These are phyloP conservation scores for Pantherophis vulpinus DNA, from an alignment of 2,797 vertebrate species.

Conservation along the genomic window DNA sequence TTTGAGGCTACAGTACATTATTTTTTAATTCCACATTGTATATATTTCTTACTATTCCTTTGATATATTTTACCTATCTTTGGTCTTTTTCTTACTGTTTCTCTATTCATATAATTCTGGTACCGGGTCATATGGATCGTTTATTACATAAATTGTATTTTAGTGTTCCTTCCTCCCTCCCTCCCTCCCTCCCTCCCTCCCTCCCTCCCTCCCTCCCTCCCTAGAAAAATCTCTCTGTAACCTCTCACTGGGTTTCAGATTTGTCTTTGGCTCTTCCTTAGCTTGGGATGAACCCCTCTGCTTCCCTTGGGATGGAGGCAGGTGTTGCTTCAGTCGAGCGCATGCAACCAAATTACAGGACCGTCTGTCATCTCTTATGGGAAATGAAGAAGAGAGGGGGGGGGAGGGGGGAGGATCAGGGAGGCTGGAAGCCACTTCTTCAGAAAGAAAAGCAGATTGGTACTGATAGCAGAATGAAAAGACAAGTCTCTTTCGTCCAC, in stretches of 20 bases:
- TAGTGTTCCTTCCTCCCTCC: conserved; percentile 30
- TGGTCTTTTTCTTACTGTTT: not conserved
- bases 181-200: conserved; percentile 55
- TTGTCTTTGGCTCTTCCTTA: conserved; percentile 72
- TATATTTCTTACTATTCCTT: not conserved
- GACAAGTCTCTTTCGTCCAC: conserved; percentile 54
- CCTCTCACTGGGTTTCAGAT: conserved; percentile 64
- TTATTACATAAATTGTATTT: conserved; percentile 44
- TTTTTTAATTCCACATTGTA: not conserved
- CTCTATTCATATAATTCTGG: conserved; percentile 21
- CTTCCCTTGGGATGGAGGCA: conserved; percentile 90
- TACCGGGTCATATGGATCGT: conserved; percentile 51
- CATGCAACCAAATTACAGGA: conserved; percentile 99
- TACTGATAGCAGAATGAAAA: conserved; percentile 56
- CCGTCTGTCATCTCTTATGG: conserved; percentile 97
- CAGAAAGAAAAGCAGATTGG: conserved; percentile 60
- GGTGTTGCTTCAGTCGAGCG: conserved; percentile 99
- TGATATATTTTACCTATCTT: not conserved
- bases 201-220: too few species aligned
- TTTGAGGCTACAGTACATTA: conserved; percentile 32
- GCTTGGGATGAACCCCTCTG: conserved; percentile 79
- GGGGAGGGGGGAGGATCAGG: conserved; percentile 44
- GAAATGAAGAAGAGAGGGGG: conserved; percentile 73
- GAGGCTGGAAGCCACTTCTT: conserved; percentile 47
- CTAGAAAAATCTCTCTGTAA: conserved; percentile 31